Base-by-base conservation (phyloP, 2,797 vertebrate genomes). In the Scolopax bukidnonensis region DNA sequence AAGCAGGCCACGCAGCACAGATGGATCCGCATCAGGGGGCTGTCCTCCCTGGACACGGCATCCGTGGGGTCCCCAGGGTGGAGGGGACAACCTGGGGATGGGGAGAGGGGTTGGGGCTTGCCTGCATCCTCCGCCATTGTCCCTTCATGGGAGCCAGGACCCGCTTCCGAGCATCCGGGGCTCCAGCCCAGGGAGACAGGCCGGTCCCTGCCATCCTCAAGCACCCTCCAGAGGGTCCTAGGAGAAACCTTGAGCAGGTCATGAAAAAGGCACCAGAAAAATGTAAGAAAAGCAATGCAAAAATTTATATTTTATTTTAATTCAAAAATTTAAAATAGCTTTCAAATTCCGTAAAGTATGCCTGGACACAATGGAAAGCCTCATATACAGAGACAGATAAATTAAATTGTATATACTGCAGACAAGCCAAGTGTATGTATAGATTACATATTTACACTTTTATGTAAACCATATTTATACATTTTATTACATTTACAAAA, bases 331-430 rank as follows among this genome's bases (percentile, higher is more conserved):
- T 99, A 99, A 99, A 99, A 99, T 99, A 99, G 99, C 98, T 99
- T 99, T 99, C 98, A 99, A 99, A 99, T 99, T 99, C 99, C 98
- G 98, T 98, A 99, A 99, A 99, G 99, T 98, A 98, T 91, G 98
- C 98, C 98, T 98, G 99, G 98, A 99, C 98, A 99, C 99, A 98
- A 98, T 98, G 99, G 98, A 98, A 98, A 99, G 99, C 99, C 99
- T 99, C 99, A 99, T 99, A 99, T 99, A 99, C 99, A 99, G 99
- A 99, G 99, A 99, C 98, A 98, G 99, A 99, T 99, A 99, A 99
- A 99, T 99, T 99, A 99, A 99, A 98, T 98, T 98, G 99, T 98
- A 99, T 99, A 99, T 98, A 99, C 98, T 98, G 99, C 99, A 99
- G 99, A 99, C 99, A 99, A 99, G 99, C 99, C 98, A 97, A 98